A percentile compares a stretch with the other conserved stretches of the same genome.
phyloP scores from a whole-genome alignment of 1,140 invertebrate genomes.

The Nephila pilipes region DNA sequence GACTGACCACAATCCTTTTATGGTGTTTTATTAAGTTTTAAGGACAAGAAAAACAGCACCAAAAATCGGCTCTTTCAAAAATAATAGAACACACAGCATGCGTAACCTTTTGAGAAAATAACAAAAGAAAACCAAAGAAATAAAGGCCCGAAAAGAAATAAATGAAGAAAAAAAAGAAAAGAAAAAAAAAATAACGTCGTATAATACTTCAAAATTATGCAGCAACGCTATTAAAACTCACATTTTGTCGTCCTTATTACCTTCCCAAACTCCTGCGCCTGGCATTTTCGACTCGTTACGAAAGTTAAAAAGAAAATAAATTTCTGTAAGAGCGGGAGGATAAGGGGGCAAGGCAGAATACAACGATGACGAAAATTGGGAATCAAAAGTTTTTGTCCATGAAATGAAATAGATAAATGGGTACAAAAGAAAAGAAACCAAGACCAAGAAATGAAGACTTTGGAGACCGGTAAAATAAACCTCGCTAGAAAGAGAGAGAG shows the following conservation, averaged over 20 bases:
- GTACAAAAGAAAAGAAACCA: neutral
- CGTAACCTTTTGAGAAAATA: neutral
- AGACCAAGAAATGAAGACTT: slow-evolving; percentile 56
- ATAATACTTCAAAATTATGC: slow-evolving; percentile 40
- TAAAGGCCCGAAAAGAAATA: neutral
- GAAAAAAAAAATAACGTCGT: neutral
- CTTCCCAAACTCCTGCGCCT: neutral
- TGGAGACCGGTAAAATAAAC: slow-evolving; percentile 6
- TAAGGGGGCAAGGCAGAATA: neutral
- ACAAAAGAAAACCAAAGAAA: neutral
- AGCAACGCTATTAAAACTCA: slow-evolving; percentile 35
- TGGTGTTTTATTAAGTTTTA: neutral
- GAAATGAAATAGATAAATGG: slow-evolving; percentile 31
- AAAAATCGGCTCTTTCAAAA: neutral
- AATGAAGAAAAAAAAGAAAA: neutral
- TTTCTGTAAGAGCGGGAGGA: neutral
- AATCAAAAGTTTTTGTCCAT: slow-evolving; percentile 47
- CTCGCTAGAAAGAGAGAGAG: neutral
- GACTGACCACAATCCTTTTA: too few relatives aligned
- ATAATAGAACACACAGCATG: neutral
- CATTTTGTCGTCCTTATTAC: slow-evolving; percentile 22
- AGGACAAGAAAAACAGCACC: neutral
- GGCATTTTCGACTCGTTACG: slow-evolving; percentile 21
- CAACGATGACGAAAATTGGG: slow-evolving; percentile 57
- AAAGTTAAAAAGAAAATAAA: slow-evolving; percentile 46